phyloP scores from a whole-genome alignment of 2,888 invertebrate genomes.

The Osmoderma eremita region DNA sequence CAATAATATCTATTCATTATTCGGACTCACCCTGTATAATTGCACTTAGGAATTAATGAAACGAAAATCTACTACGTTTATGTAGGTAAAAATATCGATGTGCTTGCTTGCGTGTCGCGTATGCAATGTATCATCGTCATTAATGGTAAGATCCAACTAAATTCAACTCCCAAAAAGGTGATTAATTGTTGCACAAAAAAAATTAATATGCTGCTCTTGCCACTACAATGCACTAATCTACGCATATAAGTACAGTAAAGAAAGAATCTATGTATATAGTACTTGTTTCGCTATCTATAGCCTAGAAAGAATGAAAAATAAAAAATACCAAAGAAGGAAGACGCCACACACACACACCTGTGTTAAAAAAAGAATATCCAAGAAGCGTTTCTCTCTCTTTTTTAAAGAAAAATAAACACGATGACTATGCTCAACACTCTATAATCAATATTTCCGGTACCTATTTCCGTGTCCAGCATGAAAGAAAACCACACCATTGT shows the following conservation, averaged over 20 bases:
- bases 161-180: slow-evolving; percentile 19
- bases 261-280: slow-evolving; percentile 2
- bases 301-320: slow-evolving; percentile 40
- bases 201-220: slow-evolving; percentile 39
- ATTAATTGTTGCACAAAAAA: slow-evolving; percentile 23
- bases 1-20: too few species aligned
- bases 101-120: slow-evolving; percentile 17
- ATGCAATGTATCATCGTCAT: slow-evolving; percentile 1
- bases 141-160: slow-evolving; percentile 24
- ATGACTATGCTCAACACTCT: slow-evolving; percentile 59
- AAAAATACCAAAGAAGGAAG: slow-evolving; percentile 17
- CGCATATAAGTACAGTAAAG: slow-evolving; percentile 19
- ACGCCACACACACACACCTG: slow-evolving; percentile 52
- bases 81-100: too few species aligned
- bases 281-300: slow-evolving; percentile 43
- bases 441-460: slow-evolving; percentile 64
- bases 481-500: slow-evolving; percentile 53
- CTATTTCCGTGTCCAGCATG: slow-evolving; percentile 59
- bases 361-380: slow-evolving; percentile 43
- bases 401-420: slow-evolving; percentile 38
- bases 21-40: too few species aligned
- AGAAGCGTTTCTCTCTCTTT: slow-evolving; percentile 30
- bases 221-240: slow-evolving; percentile 47
- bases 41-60: too few species aligned
- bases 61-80: slow-evolving; percentile 22